Evolutionary conservation across 2,888 invertebrate genomes (phyloP), one percentile per base, ranked within the genome.

Genomic region (Pelosia muscerda): DNA sequence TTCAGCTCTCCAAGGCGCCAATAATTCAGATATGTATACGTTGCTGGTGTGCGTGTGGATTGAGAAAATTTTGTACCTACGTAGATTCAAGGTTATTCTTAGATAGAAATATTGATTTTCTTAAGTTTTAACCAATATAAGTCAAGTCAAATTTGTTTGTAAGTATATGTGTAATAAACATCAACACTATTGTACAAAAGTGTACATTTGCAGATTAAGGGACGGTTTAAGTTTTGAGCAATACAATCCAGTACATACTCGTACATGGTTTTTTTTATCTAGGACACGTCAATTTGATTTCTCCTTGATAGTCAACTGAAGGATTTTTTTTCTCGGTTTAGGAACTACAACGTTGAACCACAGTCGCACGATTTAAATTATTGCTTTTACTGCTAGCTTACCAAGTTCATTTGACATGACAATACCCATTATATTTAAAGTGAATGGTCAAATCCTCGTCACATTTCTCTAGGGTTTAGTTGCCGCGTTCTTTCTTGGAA

Each of bases 401-500:
- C 10, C 25, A 1, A 15, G 15, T 25, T 22, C 31, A 31, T 31
- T 31, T 31, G 10, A 10, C 8, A 31, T 31, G 8, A 31, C 10
- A 10, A 31, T 31, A 31, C 10, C 10, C 3, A n/a, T n/a, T 28
- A 28, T 8, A 5, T 8, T 31, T 8, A 31, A 31, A 31, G 6
- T 31, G 6, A 6, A 31, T 19, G 42, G 19, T 19, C n/a, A 2
- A 0, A 2, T 28, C 19, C n/a, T 56, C 26, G 10, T 25, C 26
- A 9, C n/a, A 19, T 56, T 56, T 10, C 25, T n/a, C 31, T n/a
- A 23, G 13, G 23, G 86, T 88, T 84, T 84, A 86, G 83, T 84
- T 87, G 82, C 81, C 77, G 81, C 85, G 49, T 83, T 81, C 74
- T 78, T 77, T 80, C 77, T 81, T 79, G n/a, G 79, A 76, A 87